Conservation (phyloP, 2,888 invertebrate genomes). For the Chrysomela aeneicollis region DNA sequence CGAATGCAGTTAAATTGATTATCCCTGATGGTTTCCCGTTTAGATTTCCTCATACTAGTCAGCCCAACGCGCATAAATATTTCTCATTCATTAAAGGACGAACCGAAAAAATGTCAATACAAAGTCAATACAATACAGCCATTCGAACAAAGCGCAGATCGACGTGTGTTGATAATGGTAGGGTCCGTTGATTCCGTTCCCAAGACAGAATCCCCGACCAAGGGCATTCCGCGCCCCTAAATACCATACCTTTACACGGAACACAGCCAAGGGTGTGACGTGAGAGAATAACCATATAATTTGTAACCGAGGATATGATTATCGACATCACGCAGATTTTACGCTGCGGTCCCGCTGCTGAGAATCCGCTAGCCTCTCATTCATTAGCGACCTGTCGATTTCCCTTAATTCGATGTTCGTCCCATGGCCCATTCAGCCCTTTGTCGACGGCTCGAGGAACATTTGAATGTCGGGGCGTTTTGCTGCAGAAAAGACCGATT, state of each 20-base stretch:
- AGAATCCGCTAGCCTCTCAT: constrained; percentile 39
- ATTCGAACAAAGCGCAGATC: constrained; percentile 30
- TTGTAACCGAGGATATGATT: constrained; percentile 46
- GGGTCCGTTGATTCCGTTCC: constrained; percentile 39
- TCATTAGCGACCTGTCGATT: constrained; percentile 43
- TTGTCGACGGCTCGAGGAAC: constrained; percentile 53
- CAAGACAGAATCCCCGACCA: constrained; percentile 39
- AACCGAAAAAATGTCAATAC: constrained; percentile 32
- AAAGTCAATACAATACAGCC: constrained; percentile 36
- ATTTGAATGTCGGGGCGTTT: constrained; percentile 55
- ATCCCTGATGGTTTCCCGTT: no score
- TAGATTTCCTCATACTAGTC: no score
- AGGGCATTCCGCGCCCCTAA: constrained; percentile 56
- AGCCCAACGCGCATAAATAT: neutral
- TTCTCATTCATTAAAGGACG: constrained; percentile 23
- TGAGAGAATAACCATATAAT: constrained; percentile 43
- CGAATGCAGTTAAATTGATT: no score
- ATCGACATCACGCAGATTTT: constrained; percentile 38
- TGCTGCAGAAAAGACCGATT: constrained; percentile 37
- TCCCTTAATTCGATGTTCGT: constrained; percentile 50
- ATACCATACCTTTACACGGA: constrained; percentile 42
- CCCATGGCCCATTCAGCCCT: constrained; percentile 49
- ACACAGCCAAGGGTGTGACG: constrained; percentile 38
- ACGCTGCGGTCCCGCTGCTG: constrained; percentile 42
- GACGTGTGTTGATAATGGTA: constrained; percentile 43